Evolutionary conservation across 2,797 vertebrate genomes (phyloP).

Genomic region (Scyliorhinus canicula): DNA sequence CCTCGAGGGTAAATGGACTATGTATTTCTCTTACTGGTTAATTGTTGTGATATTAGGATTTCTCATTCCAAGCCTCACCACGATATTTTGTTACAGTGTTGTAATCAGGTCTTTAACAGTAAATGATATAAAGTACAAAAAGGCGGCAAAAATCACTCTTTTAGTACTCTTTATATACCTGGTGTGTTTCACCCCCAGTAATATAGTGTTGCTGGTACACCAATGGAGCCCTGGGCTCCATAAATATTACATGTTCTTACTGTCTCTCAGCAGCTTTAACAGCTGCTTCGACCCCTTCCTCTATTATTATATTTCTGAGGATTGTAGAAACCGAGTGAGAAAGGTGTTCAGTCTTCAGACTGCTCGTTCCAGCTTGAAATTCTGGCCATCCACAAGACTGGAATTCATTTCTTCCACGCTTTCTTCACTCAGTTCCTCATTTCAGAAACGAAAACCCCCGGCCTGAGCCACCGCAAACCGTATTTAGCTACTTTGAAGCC

Average conservation of each 20-base stretch:
- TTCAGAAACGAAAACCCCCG: too few relatives aligned
- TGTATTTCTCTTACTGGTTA: background rate
- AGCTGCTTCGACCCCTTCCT: slow-evolving; percentile 4
- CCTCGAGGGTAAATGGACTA: slow-evolving; percentile 50
- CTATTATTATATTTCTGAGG: background rate
- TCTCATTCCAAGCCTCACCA: background rate
- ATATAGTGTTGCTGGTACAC: background rate
- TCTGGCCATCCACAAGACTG: too few relatives aligned
- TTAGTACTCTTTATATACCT: background rate
- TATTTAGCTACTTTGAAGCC: too few relatives aligned
- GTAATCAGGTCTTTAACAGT: background rate
- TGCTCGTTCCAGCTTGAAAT: too few relatives aligned
- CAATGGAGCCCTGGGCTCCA: background rate
- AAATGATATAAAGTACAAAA: background rate
- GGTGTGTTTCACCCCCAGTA: slow-evolving; percentile 2
- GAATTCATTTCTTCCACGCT: background rate
- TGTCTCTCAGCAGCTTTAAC: background rate
- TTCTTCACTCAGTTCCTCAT: background rate
- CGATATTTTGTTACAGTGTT: background rate
- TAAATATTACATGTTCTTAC: background rate
- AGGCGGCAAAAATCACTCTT: background rate
- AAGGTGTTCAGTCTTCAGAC: background rate
- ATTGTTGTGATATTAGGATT: background rate
- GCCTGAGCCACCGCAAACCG: too few relatives aligned
- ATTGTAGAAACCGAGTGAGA: background rate